phyloP scores from a whole-genome alignment of 2,797 vertebrate species.

The Cyclopterus lumpus region DNA sequence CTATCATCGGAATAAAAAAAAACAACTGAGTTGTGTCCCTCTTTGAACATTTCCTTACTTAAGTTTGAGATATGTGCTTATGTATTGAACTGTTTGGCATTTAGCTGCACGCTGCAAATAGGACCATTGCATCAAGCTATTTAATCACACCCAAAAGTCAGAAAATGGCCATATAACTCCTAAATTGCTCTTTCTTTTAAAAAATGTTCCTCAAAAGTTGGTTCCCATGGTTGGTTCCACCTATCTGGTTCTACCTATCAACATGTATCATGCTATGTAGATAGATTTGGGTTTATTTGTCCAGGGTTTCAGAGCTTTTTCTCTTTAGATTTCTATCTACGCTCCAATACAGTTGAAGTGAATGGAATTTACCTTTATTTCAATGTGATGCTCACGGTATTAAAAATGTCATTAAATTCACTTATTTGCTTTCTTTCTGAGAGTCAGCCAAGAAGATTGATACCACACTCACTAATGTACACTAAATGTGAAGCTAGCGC shows the following conservation, averaged over 20 bases:
- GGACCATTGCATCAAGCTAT: constrained; percentile 4
- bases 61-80: constrained; percentile 9
- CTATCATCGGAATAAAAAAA: neutral
- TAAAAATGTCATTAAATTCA: neutral
- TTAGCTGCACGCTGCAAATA: constrained; percentile 11
- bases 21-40: neutral
- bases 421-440: neutral
- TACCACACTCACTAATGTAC: neutral
- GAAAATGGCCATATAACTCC: neutral
- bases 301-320: neutral
- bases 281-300: neutral
- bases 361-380: neutral
- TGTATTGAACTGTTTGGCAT: neutral
- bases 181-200: neutral
- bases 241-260: too few species aligned
- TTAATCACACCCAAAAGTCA: neutral
- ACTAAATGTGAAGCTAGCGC: neutral
- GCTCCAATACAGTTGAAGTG: neutral
- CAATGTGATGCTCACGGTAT: neutral
- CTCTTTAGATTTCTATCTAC: neutral
- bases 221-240: too few species aligned
- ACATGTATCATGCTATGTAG: neutral
- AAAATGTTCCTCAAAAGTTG: neutral
- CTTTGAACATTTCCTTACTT: neutral
- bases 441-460: neutral